phyloP scores from a whole-genome alignment of 2,113 vertebrate genomes.

The human (Homo sapiens) region GRCh38 chr5:124662001-124662500 shows the following conservation, averaged over 20 bases:
- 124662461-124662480: conserved; percentile 84
- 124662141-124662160: not conserved
- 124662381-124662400: conserved; percentile 87
- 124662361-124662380: conserved; percentile 84
- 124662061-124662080: conserved; percentile 54
- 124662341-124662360: conserved; percentile 83
- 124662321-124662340: conserved; percentile 85
- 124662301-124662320: conserved; percentile 78
- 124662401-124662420: conserved; percentile 81
- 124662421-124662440: conserved; percentile 84
- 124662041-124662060: not conserved
- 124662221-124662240: not conserved
- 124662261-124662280: conserved; percentile 48
- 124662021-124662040: not conserved
- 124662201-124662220: not conserved
- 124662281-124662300: conserved; percentile 69
- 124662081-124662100: not conserved
- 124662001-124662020: conserved; percentile 39
- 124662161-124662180: not conserved
- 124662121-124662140: not conserved
- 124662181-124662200: not conserved
- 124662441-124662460: conserved; percentile 73
- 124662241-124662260: conserved; percentile 57
- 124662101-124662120: not conserved
- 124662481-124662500: conserved; percentile 84